Conservation (phyloP, 1,140 invertebrate genomes). For the Ruditapes philippinarum region DNA sequence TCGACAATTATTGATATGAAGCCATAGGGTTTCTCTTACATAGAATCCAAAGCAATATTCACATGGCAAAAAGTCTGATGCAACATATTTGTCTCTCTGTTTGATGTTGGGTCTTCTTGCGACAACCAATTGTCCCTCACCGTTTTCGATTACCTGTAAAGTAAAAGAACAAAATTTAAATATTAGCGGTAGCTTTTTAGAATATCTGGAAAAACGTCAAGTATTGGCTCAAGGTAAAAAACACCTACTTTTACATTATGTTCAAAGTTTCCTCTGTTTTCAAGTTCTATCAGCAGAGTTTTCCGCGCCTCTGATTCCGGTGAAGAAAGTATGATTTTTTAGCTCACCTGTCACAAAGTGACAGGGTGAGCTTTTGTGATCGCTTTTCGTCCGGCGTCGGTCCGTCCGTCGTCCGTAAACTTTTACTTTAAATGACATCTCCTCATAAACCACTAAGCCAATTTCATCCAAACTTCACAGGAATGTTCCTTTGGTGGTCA, state of each 20-base stretch:
- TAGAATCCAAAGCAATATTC: background rate
- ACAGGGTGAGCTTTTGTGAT: no score
- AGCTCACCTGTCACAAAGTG: no score
- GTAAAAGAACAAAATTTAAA: no score
- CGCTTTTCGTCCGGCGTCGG: no score
- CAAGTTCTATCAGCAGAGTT: background rate
- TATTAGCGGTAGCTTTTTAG: no score
- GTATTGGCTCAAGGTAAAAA: no score
- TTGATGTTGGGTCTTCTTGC: background rate
- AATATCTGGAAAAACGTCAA: no score
- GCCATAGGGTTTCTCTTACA: background rate
- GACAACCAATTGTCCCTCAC: background rate
- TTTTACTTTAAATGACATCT: no score
- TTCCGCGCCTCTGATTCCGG: background rate
- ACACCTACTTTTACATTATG: background rate
- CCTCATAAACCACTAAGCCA: no score
- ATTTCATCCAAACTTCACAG: no score
- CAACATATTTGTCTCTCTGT: background rate
- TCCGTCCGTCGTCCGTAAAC: no score
- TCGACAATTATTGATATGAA: background rate
- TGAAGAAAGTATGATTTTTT: background rate
- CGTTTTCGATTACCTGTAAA: background rate
- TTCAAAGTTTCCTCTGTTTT: constrained; percentile 12
- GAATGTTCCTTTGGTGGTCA: no score
- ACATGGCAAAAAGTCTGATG: background rate